Evolutionary conservation across 1,140 invertebrate species (phyloP).

Genomic region (Lepidotrigona ventralis): DNA sequence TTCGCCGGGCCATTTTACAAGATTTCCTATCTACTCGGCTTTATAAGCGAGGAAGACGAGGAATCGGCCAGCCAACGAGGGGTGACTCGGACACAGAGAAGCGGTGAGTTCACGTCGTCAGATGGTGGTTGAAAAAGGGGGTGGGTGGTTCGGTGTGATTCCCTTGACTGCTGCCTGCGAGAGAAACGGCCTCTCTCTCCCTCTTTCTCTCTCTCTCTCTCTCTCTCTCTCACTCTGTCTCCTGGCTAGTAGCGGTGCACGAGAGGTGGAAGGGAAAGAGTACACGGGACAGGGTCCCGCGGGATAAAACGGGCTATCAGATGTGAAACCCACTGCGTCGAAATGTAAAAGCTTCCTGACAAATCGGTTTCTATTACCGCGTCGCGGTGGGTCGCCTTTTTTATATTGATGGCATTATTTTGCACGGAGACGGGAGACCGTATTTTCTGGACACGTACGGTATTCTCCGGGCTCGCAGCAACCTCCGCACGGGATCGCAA

Average conservation of each 20-base stretch:
- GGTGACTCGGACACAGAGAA: constrained; percentile 53
- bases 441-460: constrained; percentile 50
- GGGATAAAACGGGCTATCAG: constrained; percentile 76
- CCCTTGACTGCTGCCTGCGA: constrained; percentile 35
- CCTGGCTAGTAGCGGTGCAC: constrained; percentile 1
- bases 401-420: constrained; percentile 77
- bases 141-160: constrained; percentile 41
- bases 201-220: too few species aligned
- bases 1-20: constrained; percentile 76
- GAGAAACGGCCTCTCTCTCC: constrained; percentile 20
- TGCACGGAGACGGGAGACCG: constrained; percentile 55
- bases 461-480: background rate
- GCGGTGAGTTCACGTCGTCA: constrained; percentile 21
- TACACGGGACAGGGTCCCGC: constrained; percentile 65
- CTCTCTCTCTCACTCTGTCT: too few species aligned
- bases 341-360: constrained; percentile 79
- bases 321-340: constrained; percentile 73
- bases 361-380: constrained; percentile 80
- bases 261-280: constrained; percentile 35
- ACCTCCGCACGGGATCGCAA: constrained; percentile 1
- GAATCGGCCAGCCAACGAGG: constrained; percentile 49
- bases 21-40: constrained; percentile 77
- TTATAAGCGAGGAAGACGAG: constrained; percentile 69
- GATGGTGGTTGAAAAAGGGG: constrained; percentile 37
- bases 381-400: constrained; percentile 55